Evolutionary conservation across 1,140 invertebrate species (phyloP), one percentile per base, ranked within the genome.

Genomic region (Brachionus koreanus): DNA sequence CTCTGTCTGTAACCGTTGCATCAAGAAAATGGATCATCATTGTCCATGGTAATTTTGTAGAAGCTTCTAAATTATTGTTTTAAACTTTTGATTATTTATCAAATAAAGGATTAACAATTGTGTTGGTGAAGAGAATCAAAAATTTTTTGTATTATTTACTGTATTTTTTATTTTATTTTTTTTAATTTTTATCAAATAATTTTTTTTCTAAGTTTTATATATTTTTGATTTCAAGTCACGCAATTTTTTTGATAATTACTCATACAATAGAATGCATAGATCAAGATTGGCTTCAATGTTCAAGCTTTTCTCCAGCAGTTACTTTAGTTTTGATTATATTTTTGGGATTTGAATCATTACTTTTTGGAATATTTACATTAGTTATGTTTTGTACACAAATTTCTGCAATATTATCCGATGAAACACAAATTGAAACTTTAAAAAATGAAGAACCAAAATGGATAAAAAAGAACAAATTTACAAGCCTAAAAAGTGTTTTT

Each of bases 1-100:
- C 88, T 98, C 87, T 85, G 86, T 89, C 16, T 90, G 89, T 84
- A 86, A 88, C 57, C 83, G 93, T 84, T 98, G 96, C 87, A 96
- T 98, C 84, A 90, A 93, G 82, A 98, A 98, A 90, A 99, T 99
- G 97, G 97, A 99, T 88, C 97, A 99, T 89, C 97, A 98, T 87
- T 98, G 96, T 89, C 96, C 95, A 0, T 98, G 95, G 94, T 94
- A 83, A 61, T 35, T 16, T 19, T 33, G 29, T 39, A 7, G 3
- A n/a, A 49, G 13, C 0, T 67, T n/a, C 1, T 16, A 23, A 39
- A 1, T 5, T 72, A 23, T 16, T 72, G 12, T 39, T 29, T 23
- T 23, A 72, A n/a, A 39, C 5, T 25, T 72, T 1, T 39, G 1
- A 12, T 1, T 42, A 42, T 42, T 69, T 42, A 42, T 49, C 0